These are phyloP conservation scores for Poecilobothrus nobilitatus DNA, from an alignment of 2,888 invertebrate species.

Conservation along the genomic window DNA sequence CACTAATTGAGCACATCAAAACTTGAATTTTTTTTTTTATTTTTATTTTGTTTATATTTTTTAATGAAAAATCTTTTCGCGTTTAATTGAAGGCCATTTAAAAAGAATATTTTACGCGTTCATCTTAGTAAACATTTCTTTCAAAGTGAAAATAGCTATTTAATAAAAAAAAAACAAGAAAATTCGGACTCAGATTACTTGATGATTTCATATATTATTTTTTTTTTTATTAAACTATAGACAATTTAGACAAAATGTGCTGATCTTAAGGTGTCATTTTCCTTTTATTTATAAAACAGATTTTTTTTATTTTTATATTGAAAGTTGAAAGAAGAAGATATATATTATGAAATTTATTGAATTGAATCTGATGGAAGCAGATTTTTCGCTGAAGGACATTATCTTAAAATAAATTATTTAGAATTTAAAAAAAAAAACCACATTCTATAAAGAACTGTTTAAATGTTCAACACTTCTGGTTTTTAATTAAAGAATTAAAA, in stretches of 20 bases:
- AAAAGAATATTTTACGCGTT: not conserved
- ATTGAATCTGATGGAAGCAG: too few relatives aligned
- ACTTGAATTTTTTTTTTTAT: not conserved
- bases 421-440: too few relatives aligned
- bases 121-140: not conserved
- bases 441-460: too few relatives aligned
- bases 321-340: not conserved
- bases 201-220: not conserved
- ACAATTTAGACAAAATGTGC: not conserved
- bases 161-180: not conserved
- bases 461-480: too few relatives aligned
- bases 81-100: slow-evolving; percentile 3
- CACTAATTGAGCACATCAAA: slow-evolving; percentile 2
- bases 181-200: not conserved
- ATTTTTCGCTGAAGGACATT: too few relatives aligned
- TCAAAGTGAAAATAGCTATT: too few relatives aligned
- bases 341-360: too few relatives aligned
- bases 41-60: not conserved
- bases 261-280: slow-evolving; percentile 3
- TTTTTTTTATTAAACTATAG: not conserved
- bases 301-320: not conserved
- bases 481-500: too few relatives aligned
- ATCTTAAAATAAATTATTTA: too few relatives aligned
- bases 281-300: not conserved
- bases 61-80: not conserved